These are phyloP conservation scores for Haemorhous mexicanus DNA, from an alignment of 2,113 vertebrate species.

Conservation along the genomic window DNA sequence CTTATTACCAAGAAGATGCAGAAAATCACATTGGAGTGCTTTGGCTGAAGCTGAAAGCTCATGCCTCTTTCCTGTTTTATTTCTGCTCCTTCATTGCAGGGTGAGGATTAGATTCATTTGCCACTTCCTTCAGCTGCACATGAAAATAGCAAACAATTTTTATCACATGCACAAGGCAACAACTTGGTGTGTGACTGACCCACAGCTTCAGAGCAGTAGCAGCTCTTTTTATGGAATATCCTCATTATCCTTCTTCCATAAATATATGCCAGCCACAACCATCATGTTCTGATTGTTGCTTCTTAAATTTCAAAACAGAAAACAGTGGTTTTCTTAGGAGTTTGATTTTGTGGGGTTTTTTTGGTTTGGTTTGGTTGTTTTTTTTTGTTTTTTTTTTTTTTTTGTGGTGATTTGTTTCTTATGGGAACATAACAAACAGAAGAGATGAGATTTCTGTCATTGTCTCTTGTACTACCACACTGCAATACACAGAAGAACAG, in stretches of 20 bases:
- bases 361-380: too few species aligned
- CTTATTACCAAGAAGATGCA: not conserved
- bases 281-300: not conserved
- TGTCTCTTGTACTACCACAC: not conserved
- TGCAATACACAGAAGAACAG: not conserved
- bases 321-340: not conserved
- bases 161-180: not conserved
- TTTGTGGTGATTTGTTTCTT: not conserved
- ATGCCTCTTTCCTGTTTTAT: not conserved
- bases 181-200: not conserved
- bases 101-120: not conserved
- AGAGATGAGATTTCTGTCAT: not conserved
- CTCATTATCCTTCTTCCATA: not conserved
- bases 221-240: not conserved
- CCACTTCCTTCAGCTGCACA: not conserved
- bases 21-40: not conserved
- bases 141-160: not conserved
- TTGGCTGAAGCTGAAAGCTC: not conserved
- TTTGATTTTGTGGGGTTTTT: not conserved
- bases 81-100: not conserved
- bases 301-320: not conserved
- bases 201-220: not conserved
- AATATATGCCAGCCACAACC: not conserved
- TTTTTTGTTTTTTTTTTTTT: not conserved
- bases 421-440: not conserved